A percentile compares a stretch with the other conserved stretches of the same genome.
Conservation (phyloP, 2,113 vertebrate genomes). For the Ammodytes marinus region DNA sequence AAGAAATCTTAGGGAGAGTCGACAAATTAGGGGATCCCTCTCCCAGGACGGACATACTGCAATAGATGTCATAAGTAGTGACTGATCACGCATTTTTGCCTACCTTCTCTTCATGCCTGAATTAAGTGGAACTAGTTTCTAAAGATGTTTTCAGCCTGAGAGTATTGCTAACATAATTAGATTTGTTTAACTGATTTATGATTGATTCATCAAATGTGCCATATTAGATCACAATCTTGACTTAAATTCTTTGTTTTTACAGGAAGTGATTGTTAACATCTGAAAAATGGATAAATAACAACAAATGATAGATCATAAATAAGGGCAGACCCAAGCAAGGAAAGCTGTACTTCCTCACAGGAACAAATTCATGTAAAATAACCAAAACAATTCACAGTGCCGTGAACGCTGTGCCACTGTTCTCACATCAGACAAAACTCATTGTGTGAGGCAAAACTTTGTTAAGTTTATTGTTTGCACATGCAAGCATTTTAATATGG, state of each 20-base stretch:
- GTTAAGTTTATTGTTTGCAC: not conserved
- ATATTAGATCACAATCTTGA: not conserved
- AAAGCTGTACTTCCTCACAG: too few species aligned
- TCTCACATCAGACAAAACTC: not conserved
- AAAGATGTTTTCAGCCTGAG: not conserved
- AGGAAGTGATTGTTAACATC: not conserved
- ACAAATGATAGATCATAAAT: not conserved
- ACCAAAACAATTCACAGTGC: not conserved
- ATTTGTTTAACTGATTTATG: not conserved
- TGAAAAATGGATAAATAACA: not conserved
- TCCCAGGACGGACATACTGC: too few species aligned
- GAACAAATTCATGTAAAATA: not conserved
- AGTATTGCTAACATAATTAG: not conserved
- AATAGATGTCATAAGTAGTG: not conserved
- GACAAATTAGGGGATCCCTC: too few species aligned
- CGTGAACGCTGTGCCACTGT: not conserved
- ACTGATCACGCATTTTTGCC: not conserved
- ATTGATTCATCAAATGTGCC: not conserved
- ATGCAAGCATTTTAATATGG: not conserved
- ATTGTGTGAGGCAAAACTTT: too few species aligned
- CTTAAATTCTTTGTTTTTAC: not conserved
- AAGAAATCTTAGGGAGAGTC: too few species aligned
- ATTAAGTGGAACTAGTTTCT: not conserved
- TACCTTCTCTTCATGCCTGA: slow-evolving; percentile 5
- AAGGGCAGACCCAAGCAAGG: too few species aligned